These are phyloP conservation scores for Germaria angustata DNA, from an alignment of 2,888 invertebrate genomes.

Conservation along the genomic window DNA sequence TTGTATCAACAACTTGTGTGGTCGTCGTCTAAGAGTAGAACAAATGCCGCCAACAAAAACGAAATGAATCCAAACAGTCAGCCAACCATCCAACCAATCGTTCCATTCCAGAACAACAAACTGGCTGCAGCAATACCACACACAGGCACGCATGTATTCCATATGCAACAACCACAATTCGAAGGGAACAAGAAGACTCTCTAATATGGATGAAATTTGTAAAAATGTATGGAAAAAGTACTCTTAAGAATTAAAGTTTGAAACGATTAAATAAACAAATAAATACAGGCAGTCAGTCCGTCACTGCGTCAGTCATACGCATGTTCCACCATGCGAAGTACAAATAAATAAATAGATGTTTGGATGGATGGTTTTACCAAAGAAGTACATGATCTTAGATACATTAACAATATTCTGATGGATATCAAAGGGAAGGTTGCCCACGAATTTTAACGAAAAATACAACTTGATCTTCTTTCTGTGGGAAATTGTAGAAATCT, in stretches of 20 bases:
- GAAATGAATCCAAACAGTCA: constrained; percentile 33
- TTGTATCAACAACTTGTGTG: constrained; percentile 54
- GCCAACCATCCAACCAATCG: constrained; percentile 27
- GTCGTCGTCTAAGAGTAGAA: constrained; percentile 55
- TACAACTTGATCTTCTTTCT: too few species aligned
- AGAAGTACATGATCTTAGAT: constrained; percentile 19
- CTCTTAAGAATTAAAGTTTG: constrained; percentile 40
- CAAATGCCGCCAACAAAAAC: constrained; percentile 58
- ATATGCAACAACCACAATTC: constrained; percentile 17
- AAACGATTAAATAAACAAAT: constrained; percentile 58
- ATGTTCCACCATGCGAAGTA: constrained; percentile 18
- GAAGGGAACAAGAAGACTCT: constrained; percentile 19
- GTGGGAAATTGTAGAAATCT: too few species aligned
- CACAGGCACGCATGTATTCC: background rate
- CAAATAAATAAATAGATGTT: constrained; percentile 3
- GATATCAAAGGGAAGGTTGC: background rate
- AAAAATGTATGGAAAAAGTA: constrained; percentile 30
- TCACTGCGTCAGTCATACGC: constrained; percentile 25
- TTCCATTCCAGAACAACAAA: background rate
- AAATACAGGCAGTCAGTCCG: constrained; percentile 11
- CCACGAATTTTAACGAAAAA: background rate
- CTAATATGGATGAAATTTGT: constrained; percentile 41
- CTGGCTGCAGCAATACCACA: background rate
- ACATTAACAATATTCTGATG: background rate
- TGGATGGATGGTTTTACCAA: constrained; percentile 21